phyloP scores from a whole-genome alignment of 2,797 vertebrate genomes.

The Acanthopagrus latus region DNA sequence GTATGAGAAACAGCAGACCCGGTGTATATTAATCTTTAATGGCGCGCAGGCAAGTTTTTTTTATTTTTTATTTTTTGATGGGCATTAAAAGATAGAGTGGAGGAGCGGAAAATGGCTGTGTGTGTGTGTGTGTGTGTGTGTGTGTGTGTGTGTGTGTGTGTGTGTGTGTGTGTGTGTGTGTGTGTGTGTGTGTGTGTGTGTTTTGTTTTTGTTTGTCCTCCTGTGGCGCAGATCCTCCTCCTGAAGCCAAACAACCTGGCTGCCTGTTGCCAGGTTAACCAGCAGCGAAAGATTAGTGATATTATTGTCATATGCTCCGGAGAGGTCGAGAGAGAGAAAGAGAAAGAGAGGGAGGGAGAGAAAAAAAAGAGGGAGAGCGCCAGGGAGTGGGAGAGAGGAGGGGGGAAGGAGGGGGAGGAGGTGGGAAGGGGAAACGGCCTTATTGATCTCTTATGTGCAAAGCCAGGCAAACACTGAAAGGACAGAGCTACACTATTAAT shows the following conservation, averaged over 20 bases:
- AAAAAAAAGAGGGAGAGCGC: constrained; percentile 34
- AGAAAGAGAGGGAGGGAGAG: constrained; percentile 15
- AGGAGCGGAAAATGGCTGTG: constrained; percentile 52
- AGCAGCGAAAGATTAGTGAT: constrained; percentile 73
- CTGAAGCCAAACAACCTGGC: constrained; percentile 62
- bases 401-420: constrained; percentile 58
- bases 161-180: too few species aligned
- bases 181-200: background rate
- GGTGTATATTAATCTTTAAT: constrained; percentile 69
- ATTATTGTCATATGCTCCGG: constrained; percentile 72
- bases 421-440: constrained; percentile 80
- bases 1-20: constrained; percentile 40
- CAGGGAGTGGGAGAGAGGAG: constrained; percentile 80
- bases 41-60: constrained; percentile 18
- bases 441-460: constrained; percentile 88
- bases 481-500: constrained; percentile 84
- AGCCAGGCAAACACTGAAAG: constrained; percentile 87
- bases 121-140: background rate
- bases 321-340: constrained; percentile 23
- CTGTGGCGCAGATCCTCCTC: constrained; percentile 14
- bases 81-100: constrained; percentile 50
- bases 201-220: constrained; percentile 37
- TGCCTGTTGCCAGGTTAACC: constrained; percentile 71
- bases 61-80: too few species aligned
- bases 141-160: too few species aligned